Evolutionary conservation across 2,888 invertebrate genomes (phyloP).

Genomic region (Horisme vitalbata): DNA sequence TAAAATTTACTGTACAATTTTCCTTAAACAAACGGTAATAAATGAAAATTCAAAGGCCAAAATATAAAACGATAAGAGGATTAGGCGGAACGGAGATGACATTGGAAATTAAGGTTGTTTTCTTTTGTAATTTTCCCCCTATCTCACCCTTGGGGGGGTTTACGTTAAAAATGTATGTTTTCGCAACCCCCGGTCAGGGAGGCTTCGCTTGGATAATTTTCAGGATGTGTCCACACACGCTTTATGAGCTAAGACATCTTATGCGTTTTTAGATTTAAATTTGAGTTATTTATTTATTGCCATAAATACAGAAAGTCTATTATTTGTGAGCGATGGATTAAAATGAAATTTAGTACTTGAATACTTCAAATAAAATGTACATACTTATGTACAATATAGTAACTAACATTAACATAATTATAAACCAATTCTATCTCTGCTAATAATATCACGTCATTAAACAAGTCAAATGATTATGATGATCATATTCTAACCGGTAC

Average conservation of each 20-base stretch:
- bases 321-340: no score
- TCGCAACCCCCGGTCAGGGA: slow-evolving; percentile 54
- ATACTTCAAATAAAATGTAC: no score
- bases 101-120: slow-evolving; percentile 83
- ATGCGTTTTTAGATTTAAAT: not conserved
- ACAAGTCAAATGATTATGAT: no score
- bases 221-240: slow-evolving; percentile 58
- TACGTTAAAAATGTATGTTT: slow-evolving; percentile 80
- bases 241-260: slow-evolving; percentile 50
- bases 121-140: slow-evolving; percentile 81
- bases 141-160: slow-evolving; percentile 65
- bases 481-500: not conserved
- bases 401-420: no score
- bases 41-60: slow-evolving; percentile 81
- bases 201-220: slow-evolving; percentile 63
- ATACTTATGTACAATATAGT: no score
- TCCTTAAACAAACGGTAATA: slow-evolving; percentile 81
- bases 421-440: no score
- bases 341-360: no score
- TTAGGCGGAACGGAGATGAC: slow-evolving; percentile 82
- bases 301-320: no score
- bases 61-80: slow-evolving; percentile 83
- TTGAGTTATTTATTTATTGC: not conserved
- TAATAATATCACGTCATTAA: no score
- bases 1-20: slow-evolving; percentile 55